A percentile compares a stretch with the other conserved stretches of the same genome.
These are phyloP conservation scores for Neogobius melanostomus DNA, from an alignment of 2,113 vertebrate species.

Conservation along the genomic window DNA sequence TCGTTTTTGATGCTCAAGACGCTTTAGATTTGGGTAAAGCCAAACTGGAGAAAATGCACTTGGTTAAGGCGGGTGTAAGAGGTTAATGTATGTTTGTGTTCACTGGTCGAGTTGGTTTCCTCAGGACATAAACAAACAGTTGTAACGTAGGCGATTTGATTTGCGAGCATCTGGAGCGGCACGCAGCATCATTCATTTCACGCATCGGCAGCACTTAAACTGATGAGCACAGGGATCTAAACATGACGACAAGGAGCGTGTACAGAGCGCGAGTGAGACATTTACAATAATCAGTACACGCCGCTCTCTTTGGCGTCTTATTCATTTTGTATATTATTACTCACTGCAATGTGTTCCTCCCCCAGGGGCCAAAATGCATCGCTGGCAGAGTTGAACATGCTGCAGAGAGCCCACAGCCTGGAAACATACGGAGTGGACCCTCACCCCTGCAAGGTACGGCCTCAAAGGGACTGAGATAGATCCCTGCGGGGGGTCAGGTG, in stretches of 20 bases:
- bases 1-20: too few species aligned
- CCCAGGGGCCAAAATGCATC: slow-evolving; percentile 87
- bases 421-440: slow-evolving; percentile 98
- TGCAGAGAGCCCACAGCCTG: slow-evolving; percentile 90
- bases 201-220: slow-evolving; percentile 29
- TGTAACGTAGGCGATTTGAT: slow-evolving; percentile 5
- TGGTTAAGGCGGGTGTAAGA: too few species aligned
- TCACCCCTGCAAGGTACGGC: slow-evolving; percentile 94
- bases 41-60: too few species aligned
- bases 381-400: slow-evolving; percentile 91
- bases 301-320: background rate
- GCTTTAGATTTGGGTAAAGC: too few species aligned
- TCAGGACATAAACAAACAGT: slow-evolving; percentile 1
- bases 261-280: background rate
- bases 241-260: background rate
- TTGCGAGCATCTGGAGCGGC: slow-evolving; percentile 6
- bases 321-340: too few species aligned
- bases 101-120: background rate
- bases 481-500: too few species aligned
- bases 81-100: background rate
- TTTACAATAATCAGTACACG: background rate
- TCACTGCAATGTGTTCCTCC: slow-evolving; percentile 32
- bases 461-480: background rate
- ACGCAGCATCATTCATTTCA: background rate
- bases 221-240: slow-evolving; percentile 12